Evolutionary conservation across 2,113 vertebrate species (phyloP), one percentile per base, ranked within the genome.

Genomic region (Forbesichthys agassizii): DNA sequence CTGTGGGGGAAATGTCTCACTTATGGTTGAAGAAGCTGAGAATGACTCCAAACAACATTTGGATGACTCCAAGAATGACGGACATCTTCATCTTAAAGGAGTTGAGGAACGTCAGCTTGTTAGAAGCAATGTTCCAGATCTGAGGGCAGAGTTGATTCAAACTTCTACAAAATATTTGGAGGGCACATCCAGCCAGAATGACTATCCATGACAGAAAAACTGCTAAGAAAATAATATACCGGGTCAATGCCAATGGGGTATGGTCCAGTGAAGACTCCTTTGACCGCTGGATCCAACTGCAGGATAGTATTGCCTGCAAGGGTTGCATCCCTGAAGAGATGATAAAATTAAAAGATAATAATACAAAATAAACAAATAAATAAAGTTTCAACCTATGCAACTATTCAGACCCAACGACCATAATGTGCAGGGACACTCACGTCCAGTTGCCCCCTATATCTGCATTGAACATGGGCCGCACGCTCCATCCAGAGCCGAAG

Each of bases 61-160:
- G 98, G 84, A 95, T 90, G 72, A 99, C 94, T 33, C 98, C 98
- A 54, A 99, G 90, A 76, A 97, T 92, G 27, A 99, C 89, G 0
- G 98, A 99, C 96, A 98, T 99, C 89, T 99, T 99, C 98, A 99
- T 99, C 84, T 99, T 99, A 70, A 98, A 99, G 0, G 98, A 99
- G 85, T 99, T 99, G 73, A 99, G 93, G 91, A 99, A 99, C 0
- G 93, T 96, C 86, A 99, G 88, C 73, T 98, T 99, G 87, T 99
- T 99, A 79, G 81, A 83, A 53, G 98, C 95, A 52, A 99, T 94
- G 78, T 94, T 98, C 98, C 98, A 99, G 57, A 99, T 97, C 98
- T 99, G 85, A 71, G 20, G 77, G 1, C 69, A 33, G 20, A 11
- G 13, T 52, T 52, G 1, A 52, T 52, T 52, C 49, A 8, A 52